These are phyloP conservation scores for Brachyhypopomus gauderio DNA, from an alignment of 2,113 vertebrate species.

Conservation along the genomic window DNA sequence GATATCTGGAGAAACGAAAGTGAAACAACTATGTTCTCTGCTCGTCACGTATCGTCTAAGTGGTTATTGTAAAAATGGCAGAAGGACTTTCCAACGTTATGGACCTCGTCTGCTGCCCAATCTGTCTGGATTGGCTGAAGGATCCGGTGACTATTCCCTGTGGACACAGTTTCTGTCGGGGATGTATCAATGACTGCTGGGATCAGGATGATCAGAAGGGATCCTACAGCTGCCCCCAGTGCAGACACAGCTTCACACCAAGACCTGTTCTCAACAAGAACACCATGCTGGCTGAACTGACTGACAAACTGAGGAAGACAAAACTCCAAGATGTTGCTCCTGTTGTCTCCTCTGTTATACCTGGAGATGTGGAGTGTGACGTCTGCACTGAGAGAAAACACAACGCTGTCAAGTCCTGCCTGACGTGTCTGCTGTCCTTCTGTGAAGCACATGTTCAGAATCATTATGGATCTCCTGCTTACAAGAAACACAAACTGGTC, in stretches of 20 bases:
- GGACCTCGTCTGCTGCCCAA: neutral
- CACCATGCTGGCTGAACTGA: too few species aligned
- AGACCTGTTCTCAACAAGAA: too few species aligned
- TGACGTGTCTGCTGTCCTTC: conserved; percentile 23
- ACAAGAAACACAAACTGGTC: conserved; percentile 28
- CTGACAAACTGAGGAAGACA: neutral
- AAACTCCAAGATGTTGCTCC: neutral
- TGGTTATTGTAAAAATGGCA: neutral
- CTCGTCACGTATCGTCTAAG: neutral
- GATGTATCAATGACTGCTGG: too few species aligned
- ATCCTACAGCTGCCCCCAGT: too few species aligned
- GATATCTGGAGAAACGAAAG: conserved; percentile 2
- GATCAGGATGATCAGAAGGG: too few species aligned
- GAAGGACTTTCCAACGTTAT: neutral
- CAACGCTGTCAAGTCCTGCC: conserved; percentile 27
- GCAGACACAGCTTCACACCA: too few species aligned
- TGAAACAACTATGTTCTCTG: neutral
- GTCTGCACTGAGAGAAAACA: conserved; percentile 11
- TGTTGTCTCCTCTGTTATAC: too few species aligned
- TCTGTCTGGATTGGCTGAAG: conserved; percentile 22
- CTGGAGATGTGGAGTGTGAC: conserved; percentile 27
- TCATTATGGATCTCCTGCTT: neutral
- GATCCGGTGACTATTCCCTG: too few species aligned
- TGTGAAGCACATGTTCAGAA: conserved; percentile 28
- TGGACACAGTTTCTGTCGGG: too few species aligned